Conservation (phyloP, 2,797 vertebrate species). For the Synanceia verrucosa region DNA sequence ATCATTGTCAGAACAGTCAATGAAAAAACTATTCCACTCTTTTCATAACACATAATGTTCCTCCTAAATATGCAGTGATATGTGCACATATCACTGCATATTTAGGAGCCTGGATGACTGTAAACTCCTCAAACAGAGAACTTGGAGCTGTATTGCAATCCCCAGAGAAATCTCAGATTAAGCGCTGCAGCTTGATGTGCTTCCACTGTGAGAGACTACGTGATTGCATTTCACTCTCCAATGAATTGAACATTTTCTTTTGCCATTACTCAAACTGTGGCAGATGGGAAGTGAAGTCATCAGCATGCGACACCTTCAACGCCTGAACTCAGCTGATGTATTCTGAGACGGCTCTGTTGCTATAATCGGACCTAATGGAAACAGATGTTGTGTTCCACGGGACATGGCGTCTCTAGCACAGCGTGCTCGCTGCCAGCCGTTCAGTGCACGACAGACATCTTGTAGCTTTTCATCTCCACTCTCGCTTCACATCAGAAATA, state of each 20-base stretch:
- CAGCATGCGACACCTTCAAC: conserved; percentile 59
- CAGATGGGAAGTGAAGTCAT: conserved; percentile 78
- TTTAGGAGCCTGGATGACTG: not conserved
- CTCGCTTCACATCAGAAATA: conserved; percentile 42
- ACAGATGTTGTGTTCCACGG: conserved; percentile 71
- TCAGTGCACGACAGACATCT: conserved; percentile 44
- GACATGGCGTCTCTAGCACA: conserved; percentile 57
- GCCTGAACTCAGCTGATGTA: conserved; percentile 55
- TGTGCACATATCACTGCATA: no score
- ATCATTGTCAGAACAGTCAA: not conserved
- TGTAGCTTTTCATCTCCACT: conserved; percentile 52
- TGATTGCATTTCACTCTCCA: conserved; percentile 73
- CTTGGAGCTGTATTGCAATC: conserved; percentile 12
- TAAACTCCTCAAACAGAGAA: conserved; percentile 30
- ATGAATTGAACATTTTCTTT: conserved; percentile 64
- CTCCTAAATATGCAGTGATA: conserved; percentile 1
- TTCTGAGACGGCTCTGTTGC: conserved; percentile 57
- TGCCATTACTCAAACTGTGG: conserved; percentile 60
- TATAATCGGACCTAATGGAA: conserved; percentile 70
- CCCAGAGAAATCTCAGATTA: conserved; percentile 39
- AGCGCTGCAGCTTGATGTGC: conserved; percentile 40
- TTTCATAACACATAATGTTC: not conserved
- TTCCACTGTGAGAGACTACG: conserved; percentile 51
- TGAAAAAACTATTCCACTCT: not conserved
- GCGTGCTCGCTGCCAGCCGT: conserved; percentile 50